Percentiles rank a stretch among this genome's conserved stretches.
Evolutionary conservation across 2,797 vertebrate genomes (phyloP).

Genomic region (Catharus ustulatus): DNA sequence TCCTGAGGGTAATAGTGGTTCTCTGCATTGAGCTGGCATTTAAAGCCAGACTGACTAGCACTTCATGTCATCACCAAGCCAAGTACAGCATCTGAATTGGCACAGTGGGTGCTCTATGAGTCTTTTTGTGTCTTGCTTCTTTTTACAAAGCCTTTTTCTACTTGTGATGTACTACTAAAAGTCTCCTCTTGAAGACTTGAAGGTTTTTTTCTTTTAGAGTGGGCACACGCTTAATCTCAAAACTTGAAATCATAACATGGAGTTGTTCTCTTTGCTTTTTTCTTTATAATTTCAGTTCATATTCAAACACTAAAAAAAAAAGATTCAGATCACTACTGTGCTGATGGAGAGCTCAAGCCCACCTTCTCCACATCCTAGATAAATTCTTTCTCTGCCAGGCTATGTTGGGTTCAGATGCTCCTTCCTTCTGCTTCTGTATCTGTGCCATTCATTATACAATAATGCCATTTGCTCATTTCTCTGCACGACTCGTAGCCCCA

Average conservation of each 20-base stretch:
- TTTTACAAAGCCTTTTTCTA: neutral
- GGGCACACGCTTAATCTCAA: neutral
- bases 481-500: fast-evolving
- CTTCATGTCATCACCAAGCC: neutral
- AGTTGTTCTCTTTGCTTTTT: neutral
- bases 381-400: neutral
- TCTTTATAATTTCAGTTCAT: neutral
- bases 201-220: neutral
- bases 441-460: neutral
- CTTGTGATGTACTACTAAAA: neutral
- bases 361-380: neutral
- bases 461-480: neutral
- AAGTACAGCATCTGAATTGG: neutral
- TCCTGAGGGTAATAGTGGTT: neutral
- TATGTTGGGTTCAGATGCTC: neutral
- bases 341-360: neutral
- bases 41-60: neutral
- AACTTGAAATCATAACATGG: neutral
- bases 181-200: neutral
- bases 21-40: neutral
- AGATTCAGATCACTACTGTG: neutral
- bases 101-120: neutral
- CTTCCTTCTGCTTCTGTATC: neutral
- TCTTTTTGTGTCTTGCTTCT: neutral
- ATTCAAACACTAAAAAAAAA: neutral